phyloP scores from a whole-genome alignment of 2,888 invertebrate species.

The Drosophila flavopinicola region DNA sequence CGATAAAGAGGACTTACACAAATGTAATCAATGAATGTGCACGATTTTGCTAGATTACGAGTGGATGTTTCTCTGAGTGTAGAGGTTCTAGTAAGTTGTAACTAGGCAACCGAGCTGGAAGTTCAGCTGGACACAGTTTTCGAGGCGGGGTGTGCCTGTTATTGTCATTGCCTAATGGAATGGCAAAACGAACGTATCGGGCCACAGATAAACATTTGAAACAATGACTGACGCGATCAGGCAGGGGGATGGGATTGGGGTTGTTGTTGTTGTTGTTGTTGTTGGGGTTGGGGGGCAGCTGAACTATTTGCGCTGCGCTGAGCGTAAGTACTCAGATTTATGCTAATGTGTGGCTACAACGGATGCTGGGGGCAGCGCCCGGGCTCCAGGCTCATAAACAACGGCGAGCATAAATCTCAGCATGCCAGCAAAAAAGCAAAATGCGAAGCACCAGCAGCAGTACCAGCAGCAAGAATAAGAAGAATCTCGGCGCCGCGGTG shows the following conservation, averaged over 20 bases:
- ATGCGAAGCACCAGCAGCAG: not conserved
- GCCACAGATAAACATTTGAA: slow-evolving; percentile 25
- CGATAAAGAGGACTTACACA: too few relatives aligned
- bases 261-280: too few relatives aligned
- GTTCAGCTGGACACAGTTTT: slow-evolving; percentile 21
- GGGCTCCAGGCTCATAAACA: slow-evolving; percentile 41
- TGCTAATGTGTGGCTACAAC: slow-evolving; percentile 46
- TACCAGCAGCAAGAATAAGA: slow-evolving; percentile 13
- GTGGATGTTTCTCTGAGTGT: too few relatives aligned
- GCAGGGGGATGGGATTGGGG: too few relatives aligned
- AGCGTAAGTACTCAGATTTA: slow-evolving; percentile 38
- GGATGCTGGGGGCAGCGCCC: not conserved
- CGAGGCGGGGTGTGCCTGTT: too few relatives aligned
- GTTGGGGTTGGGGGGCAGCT: not conserved
- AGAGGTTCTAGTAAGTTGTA: not conserved
- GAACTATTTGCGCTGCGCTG: slow-evolving; percentile 28
- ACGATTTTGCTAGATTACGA: too few relatives aligned
- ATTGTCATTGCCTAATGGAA: slow-evolving; percentile 53
- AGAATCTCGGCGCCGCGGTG: slow-evolving; percentile 52
- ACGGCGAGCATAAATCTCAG: slow-evolving; percentile 68
- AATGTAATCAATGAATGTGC: too few relatives aligned
- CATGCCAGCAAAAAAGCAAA: slow-evolving; percentile 11
- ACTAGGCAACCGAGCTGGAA: not conserved
- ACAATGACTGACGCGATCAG: slow-evolving; percentile 24
- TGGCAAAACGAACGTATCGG: slow-evolving; percentile 33